phyloP scores from a whole-genome alignment of 2,797 vertebrate species.

The Phalloptychus januarius region DNA sequence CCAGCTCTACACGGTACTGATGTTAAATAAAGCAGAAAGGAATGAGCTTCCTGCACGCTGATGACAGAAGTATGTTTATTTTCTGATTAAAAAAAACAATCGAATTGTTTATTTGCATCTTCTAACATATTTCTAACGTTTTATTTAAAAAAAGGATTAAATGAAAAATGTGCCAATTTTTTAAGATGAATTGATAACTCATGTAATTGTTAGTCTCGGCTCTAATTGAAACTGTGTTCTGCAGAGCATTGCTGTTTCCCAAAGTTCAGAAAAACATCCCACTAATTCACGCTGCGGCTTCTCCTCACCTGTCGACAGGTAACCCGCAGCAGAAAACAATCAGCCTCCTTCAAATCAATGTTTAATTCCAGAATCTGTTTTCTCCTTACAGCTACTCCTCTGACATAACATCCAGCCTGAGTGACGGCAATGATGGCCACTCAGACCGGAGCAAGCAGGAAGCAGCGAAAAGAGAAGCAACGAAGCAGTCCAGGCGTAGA shows the following conservation, averaged over 20 bases:
- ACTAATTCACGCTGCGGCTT: slow-evolving; percentile 77
- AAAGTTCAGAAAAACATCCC: slow-evolving; percentile 54
- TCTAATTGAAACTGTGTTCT: slow-evolving; percentile 11
- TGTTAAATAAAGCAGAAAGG: no score
- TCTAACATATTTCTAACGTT: no score
- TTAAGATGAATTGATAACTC: no score
- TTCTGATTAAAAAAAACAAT: no score
- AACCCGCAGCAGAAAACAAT: neutral
- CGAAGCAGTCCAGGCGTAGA: slow-evolving; percentile 85
- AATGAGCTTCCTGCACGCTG: no score
- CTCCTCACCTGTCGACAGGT: slow-evolving; percentile 90
- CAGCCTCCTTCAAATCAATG: neutral
- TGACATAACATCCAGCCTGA: slow-evolving; percentile 88
- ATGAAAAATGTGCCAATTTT: no score
- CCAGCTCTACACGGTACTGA: no score
- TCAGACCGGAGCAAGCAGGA: slow-evolving; percentile 74
- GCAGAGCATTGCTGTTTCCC: slow-evolving; percentile 87
- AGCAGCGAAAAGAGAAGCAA: slow-evolving; percentile 47
- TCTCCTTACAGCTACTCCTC: slow-evolving; percentile 83
- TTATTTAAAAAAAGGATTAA: no score
- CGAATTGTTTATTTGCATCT: no score
- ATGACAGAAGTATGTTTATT: no score
- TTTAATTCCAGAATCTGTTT: neutral
- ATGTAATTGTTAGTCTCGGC: no score
- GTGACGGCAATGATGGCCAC: slow-evolving; percentile 86